phyloP scores from a whole-genome alignment of 2,888 invertebrate genomes.

The Acleris emargana region DNA sequence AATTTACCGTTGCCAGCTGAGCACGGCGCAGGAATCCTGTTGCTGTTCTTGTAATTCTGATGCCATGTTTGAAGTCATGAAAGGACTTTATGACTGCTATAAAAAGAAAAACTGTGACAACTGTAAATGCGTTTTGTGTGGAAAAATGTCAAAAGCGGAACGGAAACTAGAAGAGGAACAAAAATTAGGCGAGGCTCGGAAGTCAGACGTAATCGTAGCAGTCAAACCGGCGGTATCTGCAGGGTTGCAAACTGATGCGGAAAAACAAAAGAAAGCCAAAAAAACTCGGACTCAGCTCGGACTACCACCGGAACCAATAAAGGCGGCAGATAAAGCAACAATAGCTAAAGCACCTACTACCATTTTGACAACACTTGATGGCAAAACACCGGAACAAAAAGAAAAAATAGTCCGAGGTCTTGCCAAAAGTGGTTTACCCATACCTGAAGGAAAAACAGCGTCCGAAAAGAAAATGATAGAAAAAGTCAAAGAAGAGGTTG shows the following conservation, averaged over 20 bases:
- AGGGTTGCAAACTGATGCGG: not conserved
- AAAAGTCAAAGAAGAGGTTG: too few relatives aligned
- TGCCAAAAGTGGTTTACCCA: not conserved
- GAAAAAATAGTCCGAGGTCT: not conserved
- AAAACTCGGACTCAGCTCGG: not conserved
- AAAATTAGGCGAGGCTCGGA: not conserved
- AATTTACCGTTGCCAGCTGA: constrained; percentile 11
- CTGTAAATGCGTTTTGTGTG: constrained; percentile 1
- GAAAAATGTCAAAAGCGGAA: not conserved
- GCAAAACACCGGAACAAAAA: not conserved
- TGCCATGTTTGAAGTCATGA: constrained; percentile 11
- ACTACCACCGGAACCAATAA: too few relatives aligned
- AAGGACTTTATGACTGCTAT: constrained; percentile 7
- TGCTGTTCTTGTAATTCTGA: constrained; percentile 4
- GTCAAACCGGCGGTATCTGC: too few relatives aligned
- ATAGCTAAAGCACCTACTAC: not conserved
- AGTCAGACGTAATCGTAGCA: not conserved
- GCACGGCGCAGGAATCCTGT: not conserved
- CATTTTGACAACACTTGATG: constrained; percentile 1
- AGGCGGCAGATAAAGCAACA: not conserved
- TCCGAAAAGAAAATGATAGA: not conserved
- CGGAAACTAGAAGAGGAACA: not conserved
- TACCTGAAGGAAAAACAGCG: constrained; percentile 1
- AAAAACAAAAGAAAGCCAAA: not conserved
- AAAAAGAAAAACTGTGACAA: constrained; percentile 12